phyloP scores from a whole-genome alignment of 2,888 invertebrate species.

The Pollenia angustigena region DNA sequence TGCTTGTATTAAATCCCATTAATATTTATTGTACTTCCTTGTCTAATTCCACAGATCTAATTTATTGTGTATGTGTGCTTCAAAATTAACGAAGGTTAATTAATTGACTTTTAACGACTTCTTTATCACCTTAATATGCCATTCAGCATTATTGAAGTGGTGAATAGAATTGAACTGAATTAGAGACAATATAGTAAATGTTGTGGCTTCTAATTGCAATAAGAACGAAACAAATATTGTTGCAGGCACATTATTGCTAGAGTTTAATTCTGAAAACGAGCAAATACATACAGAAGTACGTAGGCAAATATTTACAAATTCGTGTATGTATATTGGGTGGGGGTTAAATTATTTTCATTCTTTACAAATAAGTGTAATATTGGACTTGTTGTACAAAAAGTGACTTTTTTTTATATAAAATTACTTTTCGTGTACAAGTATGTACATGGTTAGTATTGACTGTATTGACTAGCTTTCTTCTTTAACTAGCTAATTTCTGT shows the following conservation, averaged over 20 bases:
- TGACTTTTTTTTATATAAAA: too few relatives aligned
- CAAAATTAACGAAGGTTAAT: constrained; percentile 68
- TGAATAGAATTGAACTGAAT: background rate
- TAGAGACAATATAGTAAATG: constrained; percentile 2
- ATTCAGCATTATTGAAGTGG: constrained; percentile 21
- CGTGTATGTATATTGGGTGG: constrained; percentile 8
- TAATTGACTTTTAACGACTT: constrained; percentile 70
- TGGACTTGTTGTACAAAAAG: too few relatives aligned
- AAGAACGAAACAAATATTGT: constrained; percentile 32
- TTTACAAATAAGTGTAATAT: too few relatives aligned
- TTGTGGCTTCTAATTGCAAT: constrained; percentile 28
- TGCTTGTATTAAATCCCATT: constrained; percentile 6
- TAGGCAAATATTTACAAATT: background rate
- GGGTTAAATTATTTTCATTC: constrained; percentile 1
- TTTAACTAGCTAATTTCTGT: too few relatives aligned
- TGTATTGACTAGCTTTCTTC: too few relatives aligned
- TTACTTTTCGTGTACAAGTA: too few relatives aligned
- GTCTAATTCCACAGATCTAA: constrained; percentile 26
- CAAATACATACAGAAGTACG: background rate
- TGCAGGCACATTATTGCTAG: constrained; percentile 13
- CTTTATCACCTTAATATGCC: constrained; percentile 66
- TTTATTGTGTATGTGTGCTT: constrained; percentile 27
- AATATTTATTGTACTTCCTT: constrained; percentile 56
- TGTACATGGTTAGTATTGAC: too few relatives aligned
- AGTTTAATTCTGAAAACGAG: constrained; percentile 10